These are phyloP conservation scores for Virgularia gustaviana DNA, from an alignment of 92 coral and sea anemone species.

Conservation along the genomic window DNA sequence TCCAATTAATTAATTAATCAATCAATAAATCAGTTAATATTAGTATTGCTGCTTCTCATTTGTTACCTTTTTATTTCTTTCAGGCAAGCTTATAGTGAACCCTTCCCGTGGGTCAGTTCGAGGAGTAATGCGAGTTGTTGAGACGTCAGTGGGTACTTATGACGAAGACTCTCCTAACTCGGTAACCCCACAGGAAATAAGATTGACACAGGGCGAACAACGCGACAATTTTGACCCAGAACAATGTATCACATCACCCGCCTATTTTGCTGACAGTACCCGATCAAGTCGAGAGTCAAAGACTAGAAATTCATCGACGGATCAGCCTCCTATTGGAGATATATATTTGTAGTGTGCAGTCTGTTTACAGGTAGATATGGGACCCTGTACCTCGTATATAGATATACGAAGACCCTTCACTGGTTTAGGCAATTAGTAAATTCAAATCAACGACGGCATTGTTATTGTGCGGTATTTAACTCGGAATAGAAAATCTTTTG, in stretches of 20 bases:
- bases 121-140: constrained; percentile 94
- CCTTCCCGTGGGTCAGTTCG: constrained; percentile 85
- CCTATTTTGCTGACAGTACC: constrained; percentile 19
- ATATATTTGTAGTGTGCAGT: constrained; percentile 3
- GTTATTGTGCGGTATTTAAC: too few species aligned
- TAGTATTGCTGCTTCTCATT: too few species aligned
- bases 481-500: too few species aligned
- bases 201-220: constrained; percentile 20
- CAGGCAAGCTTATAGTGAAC: constrained; percentile 79
- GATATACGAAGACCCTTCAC: too few species aligned
- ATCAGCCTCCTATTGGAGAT: constrained; percentile 8
- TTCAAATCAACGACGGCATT: too few species aligned
- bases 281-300: constrained; percentile 11
- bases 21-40: too few species aligned
- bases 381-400: too few species aligned
- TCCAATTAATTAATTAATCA: too few species aligned
- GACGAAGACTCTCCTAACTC: constrained; percentile 48
- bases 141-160: constrained; percentile 73
- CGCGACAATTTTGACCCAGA: constrained; percentile 10
- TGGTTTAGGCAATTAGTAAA: too few species aligned
- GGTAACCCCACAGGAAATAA: constrained; percentile 7
- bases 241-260: constrained; percentile 28
- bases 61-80: too few species aligned
- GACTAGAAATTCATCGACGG: constrained; percentile 13
- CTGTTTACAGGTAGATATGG: too few species aligned